Conservation (phyloP, 2,113 vertebrate species). For the Okapia johnstoni region DNA sequence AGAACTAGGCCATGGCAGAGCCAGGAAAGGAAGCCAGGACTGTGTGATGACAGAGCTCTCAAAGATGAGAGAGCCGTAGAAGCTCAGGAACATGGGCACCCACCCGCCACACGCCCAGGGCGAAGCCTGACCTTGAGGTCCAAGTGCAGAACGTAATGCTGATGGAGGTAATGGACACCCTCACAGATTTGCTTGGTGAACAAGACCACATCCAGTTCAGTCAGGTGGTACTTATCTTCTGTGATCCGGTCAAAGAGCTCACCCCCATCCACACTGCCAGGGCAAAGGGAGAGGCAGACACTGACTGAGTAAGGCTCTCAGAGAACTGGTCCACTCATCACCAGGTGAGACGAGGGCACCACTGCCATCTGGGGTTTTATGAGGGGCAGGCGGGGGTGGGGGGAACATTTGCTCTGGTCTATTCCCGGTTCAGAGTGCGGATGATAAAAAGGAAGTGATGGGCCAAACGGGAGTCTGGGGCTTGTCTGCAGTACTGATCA, state of each 20-base stretch:
- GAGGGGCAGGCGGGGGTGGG: background rate
- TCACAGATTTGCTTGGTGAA: constrained; percentile 95
- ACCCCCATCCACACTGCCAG: constrained; percentile 90
- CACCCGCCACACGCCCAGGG: background rate
- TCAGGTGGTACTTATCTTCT: constrained; percentile 91
- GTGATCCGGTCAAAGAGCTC: constrained; percentile 97
- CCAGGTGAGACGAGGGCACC: background rate
- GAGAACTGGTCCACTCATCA: background rate
- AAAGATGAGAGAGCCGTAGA: background rate
- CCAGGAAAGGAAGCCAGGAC: background rate
- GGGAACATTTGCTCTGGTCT: background rate
- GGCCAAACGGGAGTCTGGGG: background rate
- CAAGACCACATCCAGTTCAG: constrained; percentile 87
- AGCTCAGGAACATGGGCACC: background rate
- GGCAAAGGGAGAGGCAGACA: background rate
- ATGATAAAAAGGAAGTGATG: background rate
- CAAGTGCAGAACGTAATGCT: constrained; percentile 93
- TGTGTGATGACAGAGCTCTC: background rate
- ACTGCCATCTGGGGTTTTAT: background rate
- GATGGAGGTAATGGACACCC: constrained; percentile 90
- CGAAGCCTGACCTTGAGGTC: constrained; percentile 89
- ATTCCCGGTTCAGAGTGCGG: background rate
- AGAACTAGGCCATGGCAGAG: background rate
- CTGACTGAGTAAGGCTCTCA: background rate
- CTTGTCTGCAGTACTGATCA: background rate